A percentile compares a stretch with the other conserved stretches of the same genome.
phyloP scores from a whole-genome alignment of 2,797 vertebrate genomes.

The Urophycis tenuis region DNA sequence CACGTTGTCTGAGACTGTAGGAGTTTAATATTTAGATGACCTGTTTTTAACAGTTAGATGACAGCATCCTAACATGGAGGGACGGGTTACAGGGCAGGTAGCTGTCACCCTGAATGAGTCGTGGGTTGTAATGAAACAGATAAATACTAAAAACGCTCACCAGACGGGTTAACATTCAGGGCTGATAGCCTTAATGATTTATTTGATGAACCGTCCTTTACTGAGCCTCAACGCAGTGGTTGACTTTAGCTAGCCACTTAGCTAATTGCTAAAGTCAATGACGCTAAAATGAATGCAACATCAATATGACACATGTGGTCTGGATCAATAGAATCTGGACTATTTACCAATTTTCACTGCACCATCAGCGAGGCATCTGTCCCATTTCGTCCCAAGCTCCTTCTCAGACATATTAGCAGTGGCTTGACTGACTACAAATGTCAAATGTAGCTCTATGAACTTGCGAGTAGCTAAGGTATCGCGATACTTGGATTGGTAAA shows the following conservation, averaged over 20 bases:
- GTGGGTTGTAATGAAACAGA: background rate
- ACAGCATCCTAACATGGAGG: background rate
- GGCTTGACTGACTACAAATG: conserved; percentile 43
- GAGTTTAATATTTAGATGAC: background rate
- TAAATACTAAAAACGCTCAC: background rate
- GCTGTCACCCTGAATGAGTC: background rate
- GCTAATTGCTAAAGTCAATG: conserved; percentile 50
- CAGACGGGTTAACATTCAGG: background rate
- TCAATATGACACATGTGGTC: background rate
- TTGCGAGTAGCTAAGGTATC: background rate
- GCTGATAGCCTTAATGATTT: background rate
- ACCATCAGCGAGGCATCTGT: conserved; percentile 70
- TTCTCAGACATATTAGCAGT: conserved; percentile 71
- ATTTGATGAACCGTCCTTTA: conserved; percentile 44
- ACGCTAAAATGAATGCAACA: conserved; percentile 24
- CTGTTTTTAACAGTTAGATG: background rate
- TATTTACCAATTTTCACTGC: conserved; percentile 73
- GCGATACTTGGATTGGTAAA: background rate
- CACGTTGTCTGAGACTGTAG: background rate
- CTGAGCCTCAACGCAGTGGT: conserved; percentile 32
- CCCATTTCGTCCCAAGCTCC: conserved; percentile 73
- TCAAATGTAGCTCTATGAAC: conserved; percentile 33
- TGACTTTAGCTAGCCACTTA: conserved; percentile 49
- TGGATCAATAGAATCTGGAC: background rate
- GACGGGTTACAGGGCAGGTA: background rate